These are phyloP conservation scores for Chamaea fasciata DNA, from an alignment of 2,113 vertebrate genomes.

Conservation along the genomic window DNA sequence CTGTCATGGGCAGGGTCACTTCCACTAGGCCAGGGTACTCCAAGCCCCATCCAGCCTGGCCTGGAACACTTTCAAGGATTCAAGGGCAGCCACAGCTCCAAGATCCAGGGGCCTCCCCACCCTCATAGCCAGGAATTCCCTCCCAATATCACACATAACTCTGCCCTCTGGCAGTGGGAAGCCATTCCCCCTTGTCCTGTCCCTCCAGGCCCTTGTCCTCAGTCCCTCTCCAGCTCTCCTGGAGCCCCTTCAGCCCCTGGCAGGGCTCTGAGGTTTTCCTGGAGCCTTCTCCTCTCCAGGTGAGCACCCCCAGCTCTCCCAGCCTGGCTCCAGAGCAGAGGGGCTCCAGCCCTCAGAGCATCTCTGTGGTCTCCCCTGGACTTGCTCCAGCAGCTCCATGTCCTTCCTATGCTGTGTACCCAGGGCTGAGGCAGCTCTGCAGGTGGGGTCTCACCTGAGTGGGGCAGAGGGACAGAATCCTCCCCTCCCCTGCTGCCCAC, in stretches of 20 bases:
- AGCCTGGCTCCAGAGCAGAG: background rate
- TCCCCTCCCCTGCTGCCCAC: background rate
- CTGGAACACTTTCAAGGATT: background rate
- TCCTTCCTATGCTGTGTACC: accelerated
- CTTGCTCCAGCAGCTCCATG: accelerated
- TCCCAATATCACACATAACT: background rate
- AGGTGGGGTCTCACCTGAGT: background rate
- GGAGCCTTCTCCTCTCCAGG: background rate
- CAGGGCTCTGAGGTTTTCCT: accelerated
- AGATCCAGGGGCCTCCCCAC: accelerated
- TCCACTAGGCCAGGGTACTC: accelerated
- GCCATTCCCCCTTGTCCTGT: background rate
- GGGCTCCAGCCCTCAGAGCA: background rate
- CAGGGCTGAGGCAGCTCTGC: background rate
- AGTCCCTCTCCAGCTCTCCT: background rate
- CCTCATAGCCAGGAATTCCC: accelerated
- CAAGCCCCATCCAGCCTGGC: accelerated
- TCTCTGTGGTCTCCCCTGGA: accelerated
- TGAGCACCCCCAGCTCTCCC: background rate
- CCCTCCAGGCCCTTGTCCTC: accelerated
- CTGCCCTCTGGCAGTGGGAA: background rate
- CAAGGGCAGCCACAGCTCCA: background rate
- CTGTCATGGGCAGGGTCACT: background rate
- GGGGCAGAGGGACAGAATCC: background rate
- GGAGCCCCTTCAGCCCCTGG: accelerated